Evolutionary conservation across 2,797 vertebrate species (phyloP).

Genomic region (Sebastes vulpes): DNA sequence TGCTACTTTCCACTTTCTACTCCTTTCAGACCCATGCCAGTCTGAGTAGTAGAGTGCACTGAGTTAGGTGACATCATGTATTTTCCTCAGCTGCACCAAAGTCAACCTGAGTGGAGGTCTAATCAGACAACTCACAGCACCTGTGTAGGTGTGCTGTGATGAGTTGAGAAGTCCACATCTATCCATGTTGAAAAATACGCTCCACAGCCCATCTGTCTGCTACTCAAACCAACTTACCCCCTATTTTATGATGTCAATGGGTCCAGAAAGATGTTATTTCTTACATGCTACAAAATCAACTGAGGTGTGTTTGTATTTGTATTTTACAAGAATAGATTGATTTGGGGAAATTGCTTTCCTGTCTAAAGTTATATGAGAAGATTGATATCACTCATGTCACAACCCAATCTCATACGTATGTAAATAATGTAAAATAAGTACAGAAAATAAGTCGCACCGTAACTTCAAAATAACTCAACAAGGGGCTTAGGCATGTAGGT

Average conservation of each 20-base stretch:
- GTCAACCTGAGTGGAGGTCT: neutral
- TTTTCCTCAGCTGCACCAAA: neutral
- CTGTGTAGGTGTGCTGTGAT: neutral
- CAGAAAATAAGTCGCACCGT: too few relatives aligned
- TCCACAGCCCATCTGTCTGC: neutral
- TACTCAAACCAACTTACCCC: neutral
- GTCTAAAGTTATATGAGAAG: too few relatives aligned
- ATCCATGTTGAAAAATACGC: neutral
- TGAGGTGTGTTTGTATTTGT: neutral
- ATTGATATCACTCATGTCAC: neutral
- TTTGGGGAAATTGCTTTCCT: neutral
- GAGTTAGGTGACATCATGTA: neutral
- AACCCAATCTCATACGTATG: fast-evolving
- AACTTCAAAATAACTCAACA: too few relatives aligned
- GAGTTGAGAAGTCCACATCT: neutral
- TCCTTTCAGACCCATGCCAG: neutral
- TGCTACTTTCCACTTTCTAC: neutral
- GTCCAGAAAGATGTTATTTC: neutral
- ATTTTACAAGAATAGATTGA: neutral
- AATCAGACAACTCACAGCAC: neutral
- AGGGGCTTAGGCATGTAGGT: too few relatives aligned
- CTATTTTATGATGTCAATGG: neutral
- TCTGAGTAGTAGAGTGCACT: neutral
- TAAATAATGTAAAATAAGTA: neutral
- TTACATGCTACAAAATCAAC: too few relatives aligned